Percentiles rank a stretch among this genome's conserved stretches.
Conservation (phyloP, 2,888 invertebrate genomes). For the Drosophila lutescens region DNA sequence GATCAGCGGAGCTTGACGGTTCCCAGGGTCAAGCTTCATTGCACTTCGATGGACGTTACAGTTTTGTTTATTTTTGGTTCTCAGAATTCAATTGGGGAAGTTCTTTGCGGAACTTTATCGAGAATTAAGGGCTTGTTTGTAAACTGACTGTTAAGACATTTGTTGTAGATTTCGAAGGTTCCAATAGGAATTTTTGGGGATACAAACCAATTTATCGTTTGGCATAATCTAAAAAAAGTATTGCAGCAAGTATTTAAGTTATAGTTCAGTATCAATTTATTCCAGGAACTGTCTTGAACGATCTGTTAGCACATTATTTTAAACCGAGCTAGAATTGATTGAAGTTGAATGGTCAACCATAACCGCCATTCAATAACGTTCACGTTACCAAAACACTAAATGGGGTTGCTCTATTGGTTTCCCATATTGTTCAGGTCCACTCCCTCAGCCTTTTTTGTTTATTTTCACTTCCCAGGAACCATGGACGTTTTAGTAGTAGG, state of each 20-base stretch:
- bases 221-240: background rate
- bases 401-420: slow-evolving; percentile 6
- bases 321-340: background rate
- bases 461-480: background rate
- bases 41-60: slow-evolving; percentile 43
- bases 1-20: slow-evolving; percentile 34
- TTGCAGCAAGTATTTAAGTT: background rate
- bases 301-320: no score
- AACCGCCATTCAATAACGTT: background rate
- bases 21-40: slow-evolving; percentile 63
- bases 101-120: background rate
- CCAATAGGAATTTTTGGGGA: background rate
- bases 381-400: background rate
- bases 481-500: slow-evolving; percentile 20
- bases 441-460: slow-evolving; percentile 2
- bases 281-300: no score
- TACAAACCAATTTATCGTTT: no score
- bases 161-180: no score
- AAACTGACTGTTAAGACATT: background rate
- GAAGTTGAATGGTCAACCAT: background rate
- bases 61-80: slow-evolving; percentile 30
- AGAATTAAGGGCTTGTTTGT: background rate
- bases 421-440: slow-evolving; percentile 10
- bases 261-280: no score
- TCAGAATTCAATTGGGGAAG: background rate